Percentiles rank a stretch among this genome's conserved stretches.
Evolutionary conservation across 2,888 invertebrate genomes (phyloP).

Genomic region (Megaustenia siamemsis): DNA sequence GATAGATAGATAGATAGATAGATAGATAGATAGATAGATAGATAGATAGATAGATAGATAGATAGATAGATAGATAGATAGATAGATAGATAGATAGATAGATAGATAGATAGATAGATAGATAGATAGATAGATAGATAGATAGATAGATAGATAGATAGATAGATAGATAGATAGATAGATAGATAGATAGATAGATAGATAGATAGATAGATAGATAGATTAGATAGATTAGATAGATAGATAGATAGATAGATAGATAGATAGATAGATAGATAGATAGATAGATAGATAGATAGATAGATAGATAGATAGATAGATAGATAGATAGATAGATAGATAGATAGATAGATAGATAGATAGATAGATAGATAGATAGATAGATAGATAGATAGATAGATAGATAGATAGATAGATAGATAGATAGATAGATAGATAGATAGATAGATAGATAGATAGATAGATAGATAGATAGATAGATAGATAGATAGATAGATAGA

Average conservation of each 20-base stretch:
- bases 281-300: not conserved
- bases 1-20: not conserved
- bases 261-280: not conserved
- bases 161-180: constrained; percentile 27
- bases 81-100: constrained; percentile 2
- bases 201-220: constrained; percentile 1
- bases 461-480: constrained; percentile 16
- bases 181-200: constrained; percentile 27
- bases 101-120: constrained; percentile 27
- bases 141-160: constrained; percentile 27
- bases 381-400: too few species aligned
- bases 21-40: not conserved
- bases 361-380: too few species aligned
- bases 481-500: constrained; percentile 22
- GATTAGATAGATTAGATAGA: not conserved
- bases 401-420: too few species aligned
- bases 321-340: not conserved
- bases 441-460: constrained; percentile 7
- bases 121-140: constrained; percentile 27
- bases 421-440: constrained; percentile 27
- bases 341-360: not conserved
- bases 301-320: not conserved
- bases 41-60: not conserved
- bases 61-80: not conserved
- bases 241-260: constrained; percentile 6